Evolutionary conservation across 2,888 invertebrate species (phyloP).

Genomic region (Yponomeuta sedellus): DNA sequence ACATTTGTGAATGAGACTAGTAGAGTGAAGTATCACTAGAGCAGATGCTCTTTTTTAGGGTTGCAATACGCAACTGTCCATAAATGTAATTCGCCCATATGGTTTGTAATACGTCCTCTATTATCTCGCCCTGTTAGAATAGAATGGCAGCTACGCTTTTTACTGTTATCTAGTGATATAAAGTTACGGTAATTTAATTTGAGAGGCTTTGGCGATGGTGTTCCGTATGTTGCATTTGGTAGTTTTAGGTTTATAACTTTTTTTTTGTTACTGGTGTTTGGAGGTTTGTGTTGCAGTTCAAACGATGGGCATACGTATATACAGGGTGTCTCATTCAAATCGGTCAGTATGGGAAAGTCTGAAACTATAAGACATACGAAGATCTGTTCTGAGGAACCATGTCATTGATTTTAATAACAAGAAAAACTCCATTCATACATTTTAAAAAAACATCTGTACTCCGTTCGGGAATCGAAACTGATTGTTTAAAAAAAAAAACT

Average conservation of each 20-base stretch:
- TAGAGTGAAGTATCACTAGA: conserved; percentile 24
- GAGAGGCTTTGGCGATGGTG: not conserved
- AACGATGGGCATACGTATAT: too few species aligned
- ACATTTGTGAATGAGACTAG: not conserved
- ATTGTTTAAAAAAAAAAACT: too few species aligned
- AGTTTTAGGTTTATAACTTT: not conserved
- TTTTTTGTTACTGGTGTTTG: too few species aligned
- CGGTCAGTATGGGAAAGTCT: too few species aligned
- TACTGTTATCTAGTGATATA: conserved; percentile 8
- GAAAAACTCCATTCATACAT: too few species aligned
- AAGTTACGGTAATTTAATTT: conserved; percentile 9
- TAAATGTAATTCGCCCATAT: conserved; percentile 43
- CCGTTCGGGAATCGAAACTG: too few species aligned
- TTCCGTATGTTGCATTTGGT: conserved; percentile 5
- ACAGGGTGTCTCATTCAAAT: too few species aligned
- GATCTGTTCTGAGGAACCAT: too few species aligned
- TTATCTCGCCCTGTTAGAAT: conserved; percentile 34
- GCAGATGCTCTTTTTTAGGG: conserved; percentile 39
- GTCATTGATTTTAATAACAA: too few species aligned
- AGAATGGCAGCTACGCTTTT: conserved; percentile 20
- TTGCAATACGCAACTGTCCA: conserved; percentile 22
- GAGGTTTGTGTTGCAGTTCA: too few species aligned
- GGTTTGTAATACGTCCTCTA: conserved; percentile 38
- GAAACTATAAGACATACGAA: too few species aligned
- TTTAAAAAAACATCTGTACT: too few species aligned